Evolutionary conservation across 2,797 vertebrate species (phyloP).

Genomic region (Onychomys arenicola): DNA sequence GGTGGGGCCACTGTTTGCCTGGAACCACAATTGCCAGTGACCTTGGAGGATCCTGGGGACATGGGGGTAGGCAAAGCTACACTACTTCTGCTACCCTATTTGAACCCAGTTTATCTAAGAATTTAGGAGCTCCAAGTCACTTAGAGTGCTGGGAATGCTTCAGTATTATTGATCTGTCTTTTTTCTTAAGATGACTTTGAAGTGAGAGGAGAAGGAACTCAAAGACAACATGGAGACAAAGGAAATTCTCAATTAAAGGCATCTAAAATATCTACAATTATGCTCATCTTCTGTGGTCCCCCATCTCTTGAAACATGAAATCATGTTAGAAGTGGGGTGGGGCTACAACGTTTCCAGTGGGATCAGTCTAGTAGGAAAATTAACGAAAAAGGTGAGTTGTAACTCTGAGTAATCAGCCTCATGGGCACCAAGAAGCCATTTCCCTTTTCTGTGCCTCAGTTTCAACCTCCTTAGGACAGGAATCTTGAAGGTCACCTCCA

Average conservation of each 20-base stretch:
- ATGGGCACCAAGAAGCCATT: neutral
- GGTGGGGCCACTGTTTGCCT: too few relatives aligned
- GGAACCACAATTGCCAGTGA: neutral
- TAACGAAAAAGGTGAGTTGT: neutral
- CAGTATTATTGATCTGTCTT: neutral
- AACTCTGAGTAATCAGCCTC: neutral
- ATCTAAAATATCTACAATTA: neutral
- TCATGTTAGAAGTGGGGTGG: neutral
- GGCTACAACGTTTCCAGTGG: neutral
- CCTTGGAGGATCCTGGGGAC: neutral
- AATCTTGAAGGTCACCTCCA: neutral
- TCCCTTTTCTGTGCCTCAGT: neutral
- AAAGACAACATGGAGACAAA: neutral
- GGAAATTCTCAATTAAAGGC: neutral
- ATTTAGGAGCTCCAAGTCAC: neutral
- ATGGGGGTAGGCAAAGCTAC: neutral
- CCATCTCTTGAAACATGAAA: neutral
- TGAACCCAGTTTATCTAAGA: neutral
- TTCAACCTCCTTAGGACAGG: neutral
- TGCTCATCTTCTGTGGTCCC: neutral
- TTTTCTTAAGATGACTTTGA: neutral
- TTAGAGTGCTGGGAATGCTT: neutral
- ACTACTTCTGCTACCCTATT: accelerated
- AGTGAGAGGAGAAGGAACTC: neutral
- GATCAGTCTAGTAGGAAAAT: neutral